These are phyloP conservation scores for Elmis aenea DNA, from an alignment of 2,888 invertebrate genomes.

Conservation along the genomic window DNA sequence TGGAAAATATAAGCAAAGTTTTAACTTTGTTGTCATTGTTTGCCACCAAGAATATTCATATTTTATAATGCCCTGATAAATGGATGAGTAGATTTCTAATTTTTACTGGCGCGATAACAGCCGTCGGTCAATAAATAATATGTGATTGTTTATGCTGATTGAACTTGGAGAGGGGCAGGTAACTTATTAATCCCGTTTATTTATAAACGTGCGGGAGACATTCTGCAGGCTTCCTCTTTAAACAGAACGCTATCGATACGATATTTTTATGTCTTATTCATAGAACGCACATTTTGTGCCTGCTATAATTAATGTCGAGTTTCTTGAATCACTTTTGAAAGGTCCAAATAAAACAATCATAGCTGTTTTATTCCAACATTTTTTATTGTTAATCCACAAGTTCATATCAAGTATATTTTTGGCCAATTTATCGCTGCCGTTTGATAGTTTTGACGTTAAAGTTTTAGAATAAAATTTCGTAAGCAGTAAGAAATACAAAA, in stretches of 20 bases:
- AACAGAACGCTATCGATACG: slow-evolving; percentile 39
- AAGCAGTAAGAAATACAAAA: too few relatives aligned
- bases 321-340: too few relatives aligned
- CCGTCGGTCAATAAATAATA: background rate
- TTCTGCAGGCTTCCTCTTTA: slow-evolving; percentile 42
- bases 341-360: background rate
- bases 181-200: slow-evolving; percentile 41
- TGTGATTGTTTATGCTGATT: slow-evolving; percentile 1
- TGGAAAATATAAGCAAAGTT: too few relatives aligned
- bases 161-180: slow-evolving; percentile 39
- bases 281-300: background rate
- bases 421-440: too few relatives aligned
- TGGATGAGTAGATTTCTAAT: background rate
- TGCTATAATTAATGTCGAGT: background rate
- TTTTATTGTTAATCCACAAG: too few relatives aligned
- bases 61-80: slow-evolving; percentile 11
- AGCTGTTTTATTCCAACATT: too few relatives aligned
- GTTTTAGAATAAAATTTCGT: too few relatives aligned
- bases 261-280: slow-evolving; percentile 35
- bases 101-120: slow-evolving; percentile 8
- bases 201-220: slow-evolving; percentile 43
- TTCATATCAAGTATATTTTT: too few relatives aligned
- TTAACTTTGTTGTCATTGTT: too few relatives aligned
- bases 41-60: too few relatives aligned
- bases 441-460: too few relatives aligned